These are phyloP conservation scores for Malurus splendens DNA, from an alignment of 2,797 vertebrate genomes.

Conservation along the genomic window DNA sequence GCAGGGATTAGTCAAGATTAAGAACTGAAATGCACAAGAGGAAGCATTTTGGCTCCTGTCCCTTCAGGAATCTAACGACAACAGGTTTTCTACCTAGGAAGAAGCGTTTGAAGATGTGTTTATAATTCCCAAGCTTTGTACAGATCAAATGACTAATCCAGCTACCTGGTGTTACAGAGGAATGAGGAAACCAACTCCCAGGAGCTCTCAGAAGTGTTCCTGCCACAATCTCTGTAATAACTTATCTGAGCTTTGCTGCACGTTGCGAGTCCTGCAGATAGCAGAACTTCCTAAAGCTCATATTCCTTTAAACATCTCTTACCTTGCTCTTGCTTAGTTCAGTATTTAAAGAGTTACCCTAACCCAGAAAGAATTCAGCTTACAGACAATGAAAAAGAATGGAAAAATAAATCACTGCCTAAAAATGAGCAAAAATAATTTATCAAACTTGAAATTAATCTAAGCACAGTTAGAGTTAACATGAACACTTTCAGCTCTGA, in stretches of 20 bases:
- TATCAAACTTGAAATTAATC: background rate
- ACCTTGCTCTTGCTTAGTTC: background rate
- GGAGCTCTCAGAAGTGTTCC: slow-evolving; percentile 29
- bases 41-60: slow-evolving; percentile 13
- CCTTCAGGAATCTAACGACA: background rate
- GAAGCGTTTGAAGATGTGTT: slow-evolving; percentile 51
- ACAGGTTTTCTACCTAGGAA: slow-evolving; percentile 45
- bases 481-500: background rate
- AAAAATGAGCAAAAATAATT: background rate
- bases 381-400: background rate
- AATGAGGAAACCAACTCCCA: slow-evolving; percentile 57
- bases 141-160: slow-evolving; percentile 55
- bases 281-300: background rate
- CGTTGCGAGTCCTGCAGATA: background rate
- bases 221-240: background rate
- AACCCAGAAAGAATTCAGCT: background rate
- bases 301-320: background rate
- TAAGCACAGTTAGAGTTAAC: background rate
- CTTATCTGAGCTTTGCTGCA: background rate
- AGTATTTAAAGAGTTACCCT: background rate
- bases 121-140: slow-evolving; percentile 39
- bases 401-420: background rate
- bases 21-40: background rate
- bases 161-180: slow-evolving; percentile 52
- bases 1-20: background rate